Conservation (phyloP, 2,888 invertebrate genomes). For the Troglohyphantes excavatus region DNA sequence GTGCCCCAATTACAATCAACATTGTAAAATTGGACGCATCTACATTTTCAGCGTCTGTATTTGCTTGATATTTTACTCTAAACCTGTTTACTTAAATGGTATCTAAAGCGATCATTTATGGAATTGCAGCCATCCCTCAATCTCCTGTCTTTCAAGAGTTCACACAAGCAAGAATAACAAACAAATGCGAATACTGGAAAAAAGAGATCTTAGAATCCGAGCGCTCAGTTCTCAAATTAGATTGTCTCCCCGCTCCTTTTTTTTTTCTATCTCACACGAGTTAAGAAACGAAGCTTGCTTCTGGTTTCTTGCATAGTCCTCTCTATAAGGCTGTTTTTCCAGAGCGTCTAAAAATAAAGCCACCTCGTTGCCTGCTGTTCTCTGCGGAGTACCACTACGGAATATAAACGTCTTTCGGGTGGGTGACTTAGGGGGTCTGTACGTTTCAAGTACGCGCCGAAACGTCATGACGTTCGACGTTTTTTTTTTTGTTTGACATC, state of each 20-base stretch:
- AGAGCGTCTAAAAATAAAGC: constrained; percentile 69
- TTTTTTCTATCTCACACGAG: constrained; percentile 40
- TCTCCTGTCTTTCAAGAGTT: neutral
- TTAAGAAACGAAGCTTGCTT: constrained; percentile 56
- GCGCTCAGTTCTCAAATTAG: constrained; percentile 74
- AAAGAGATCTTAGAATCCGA: constrained; percentile 53
- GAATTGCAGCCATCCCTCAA: neutral
- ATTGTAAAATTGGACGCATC: no score
- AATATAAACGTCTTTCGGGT: constrained; percentile 28
- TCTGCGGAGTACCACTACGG: constrained; percentile 44
- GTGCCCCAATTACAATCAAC: no score
- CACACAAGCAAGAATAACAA: neutral
- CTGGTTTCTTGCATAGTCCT: constrained; percentile 67
- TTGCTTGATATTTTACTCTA: no score
- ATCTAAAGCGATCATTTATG: no score
- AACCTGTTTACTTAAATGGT: no score
- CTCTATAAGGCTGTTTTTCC: constrained; percentile 69
- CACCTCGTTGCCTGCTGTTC: constrained; percentile 40
- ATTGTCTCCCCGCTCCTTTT: constrained; percentile 71
- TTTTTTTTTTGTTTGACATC: neutral
- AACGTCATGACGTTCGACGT: constrained; percentile 31
- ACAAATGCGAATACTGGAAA: constrained; percentile 15
- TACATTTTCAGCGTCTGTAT: no score
- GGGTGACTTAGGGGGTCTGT: constrained; percentile 27
- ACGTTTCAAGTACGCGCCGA: constrained; percentile 19